Evolutionary conservation across 2,797 vertebrate genomes (phyloP).

Genomic region (Steatocranus sp.): DNA sequence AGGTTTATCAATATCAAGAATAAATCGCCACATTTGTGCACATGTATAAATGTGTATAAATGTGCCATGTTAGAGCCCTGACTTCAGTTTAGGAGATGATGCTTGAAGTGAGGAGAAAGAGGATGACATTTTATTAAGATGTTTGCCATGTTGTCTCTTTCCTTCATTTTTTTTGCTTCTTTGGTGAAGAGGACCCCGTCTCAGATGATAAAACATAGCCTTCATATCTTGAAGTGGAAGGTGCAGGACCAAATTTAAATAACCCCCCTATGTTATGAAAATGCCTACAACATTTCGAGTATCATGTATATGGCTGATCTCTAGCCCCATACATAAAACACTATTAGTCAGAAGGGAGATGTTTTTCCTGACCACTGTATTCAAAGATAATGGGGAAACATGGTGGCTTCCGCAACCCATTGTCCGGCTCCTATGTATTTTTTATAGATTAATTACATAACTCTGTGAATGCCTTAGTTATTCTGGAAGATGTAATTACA

Average conservation of each 20-base stretch:
- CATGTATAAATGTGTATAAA: background rate
- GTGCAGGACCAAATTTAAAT: background rate
- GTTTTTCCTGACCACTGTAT: background rate
- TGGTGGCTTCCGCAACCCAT: accelerated
- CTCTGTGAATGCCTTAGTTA: background rate
- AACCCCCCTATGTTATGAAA: background rate
- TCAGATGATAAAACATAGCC: background rate
- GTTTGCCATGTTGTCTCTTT: background rate
- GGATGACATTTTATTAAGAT: background rate
- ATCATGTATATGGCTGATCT: background rate
- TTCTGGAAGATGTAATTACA: background rate
- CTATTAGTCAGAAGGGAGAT: background rate
- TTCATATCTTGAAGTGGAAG: background rate
- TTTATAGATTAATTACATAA: background rate
- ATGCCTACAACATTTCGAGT: background rate
- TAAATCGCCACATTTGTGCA: background rate
- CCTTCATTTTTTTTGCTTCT: background rate
- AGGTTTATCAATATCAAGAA: accelerated
- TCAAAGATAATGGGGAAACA: background rate
- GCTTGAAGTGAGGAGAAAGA: background rate
- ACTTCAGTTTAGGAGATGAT: background rate
- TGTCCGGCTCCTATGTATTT: accelerated
- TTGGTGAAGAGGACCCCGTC: background rate
- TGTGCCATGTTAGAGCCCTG: background rate
- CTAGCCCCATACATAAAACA: background rate